These are phyloP conservation scores for Ailuropoda melanoleuca DNA, from an alignment of 2,113 vertebrate species.

Conservation along the genomic window DNA sequence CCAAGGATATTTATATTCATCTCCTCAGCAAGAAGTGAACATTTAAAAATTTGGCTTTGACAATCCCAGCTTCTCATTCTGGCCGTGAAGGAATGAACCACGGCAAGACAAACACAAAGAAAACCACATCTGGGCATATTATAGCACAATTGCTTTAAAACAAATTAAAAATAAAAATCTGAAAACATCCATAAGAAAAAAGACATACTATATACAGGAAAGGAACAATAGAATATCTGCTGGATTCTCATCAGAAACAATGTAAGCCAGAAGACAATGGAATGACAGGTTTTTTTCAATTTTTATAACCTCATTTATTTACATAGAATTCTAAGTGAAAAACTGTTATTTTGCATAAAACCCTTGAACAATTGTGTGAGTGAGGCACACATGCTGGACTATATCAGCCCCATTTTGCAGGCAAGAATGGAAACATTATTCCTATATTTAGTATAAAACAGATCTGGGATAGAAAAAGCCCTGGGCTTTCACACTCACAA, in stretches of 20 bases:
- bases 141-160: not conserved
- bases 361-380: not conserved
- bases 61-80: not conserved
- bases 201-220: not conserved
- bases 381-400: not conserved
- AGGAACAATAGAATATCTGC: not conserved
- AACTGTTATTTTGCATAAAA: not conserved
- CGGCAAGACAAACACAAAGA: slow-evolving; percentile 1
- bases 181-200: slow-evolving; percentile 23
- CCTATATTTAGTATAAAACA: not conserved
- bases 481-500: not conserved
- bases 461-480: not conserved
- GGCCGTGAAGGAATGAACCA: not conserved
- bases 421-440: not conserved
- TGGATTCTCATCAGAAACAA: not conserved
- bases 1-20: not conserved
- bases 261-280: not conserved
- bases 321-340: not conserved
- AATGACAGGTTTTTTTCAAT: not conserved
- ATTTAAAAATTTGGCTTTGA: slow-evolving; percentile 40
- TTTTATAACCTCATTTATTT: not conserved
- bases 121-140: slow-evolving; percentile 37
- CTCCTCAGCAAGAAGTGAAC: not conserved
- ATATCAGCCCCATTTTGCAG: not conserved
- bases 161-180: slow-evolving; percentile 53